Evolutionary conservation across 2,113 vertebrate species (phyloP).

Genomic region (Hypanus sabinus): DNA sequence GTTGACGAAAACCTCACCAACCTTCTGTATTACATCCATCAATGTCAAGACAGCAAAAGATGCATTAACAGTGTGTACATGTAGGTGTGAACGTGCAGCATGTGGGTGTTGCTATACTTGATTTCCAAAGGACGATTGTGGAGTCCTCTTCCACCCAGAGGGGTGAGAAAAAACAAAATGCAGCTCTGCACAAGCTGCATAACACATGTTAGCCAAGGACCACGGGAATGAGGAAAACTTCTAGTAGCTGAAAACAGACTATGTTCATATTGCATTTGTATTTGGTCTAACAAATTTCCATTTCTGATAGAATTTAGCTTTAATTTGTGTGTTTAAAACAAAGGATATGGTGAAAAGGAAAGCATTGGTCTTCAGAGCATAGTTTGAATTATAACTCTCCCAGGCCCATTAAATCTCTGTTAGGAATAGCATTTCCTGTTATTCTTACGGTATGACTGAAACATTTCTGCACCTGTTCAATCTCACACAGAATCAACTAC

Average conservation of each 20-base stretch:
- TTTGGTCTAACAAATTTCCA: not conserved
- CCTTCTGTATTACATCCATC: not conserved
- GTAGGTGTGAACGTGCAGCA: not conserved
- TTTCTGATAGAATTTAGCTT: not conserved
- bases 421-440: slow-evolving; percentile 1
- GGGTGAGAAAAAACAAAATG: not conserved
- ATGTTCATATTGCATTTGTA: not conserved
- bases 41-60: not conserved
- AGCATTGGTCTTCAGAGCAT: not conserved
- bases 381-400: not conserved
- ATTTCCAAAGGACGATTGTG: not conserved
- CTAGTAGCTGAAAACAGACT: not conserved
- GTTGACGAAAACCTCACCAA: too few relatives aligned
- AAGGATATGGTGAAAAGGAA: slow-evolving; percentile 7
- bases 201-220: not conserved
- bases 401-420: slow-evolving; percentile 17
- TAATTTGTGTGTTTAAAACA: not conserved
- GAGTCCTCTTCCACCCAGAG: not conserved
- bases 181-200: not conserved
- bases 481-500: not conserved
- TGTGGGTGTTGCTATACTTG: not conserved
- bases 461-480: slow-evolving; percentile 21
- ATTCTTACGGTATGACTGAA: slow-evolving; percentile 13
- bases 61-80: not conserved
- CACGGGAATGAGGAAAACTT: too few relatives aligned